These are phyloP conservation scores for Nixonia krombeini DNA, from an alignment of 1,140 invertebrate genomes.

Conservation along the genomic window DNA sequence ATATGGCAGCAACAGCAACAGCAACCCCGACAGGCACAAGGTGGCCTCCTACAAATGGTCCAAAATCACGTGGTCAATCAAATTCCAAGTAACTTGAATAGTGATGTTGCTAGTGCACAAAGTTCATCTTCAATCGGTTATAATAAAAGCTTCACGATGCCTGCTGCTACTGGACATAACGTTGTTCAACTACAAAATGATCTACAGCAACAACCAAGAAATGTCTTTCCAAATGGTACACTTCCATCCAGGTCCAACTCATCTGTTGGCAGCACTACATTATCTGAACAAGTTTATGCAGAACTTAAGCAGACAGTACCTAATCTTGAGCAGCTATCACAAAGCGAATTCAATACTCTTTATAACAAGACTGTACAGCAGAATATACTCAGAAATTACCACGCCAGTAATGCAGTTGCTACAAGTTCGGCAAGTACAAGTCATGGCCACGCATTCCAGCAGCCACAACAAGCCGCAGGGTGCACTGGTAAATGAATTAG, in stretches of 20 bases:
- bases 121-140: conserved; percentile 5
- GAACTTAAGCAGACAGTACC: conserved; percentile 66
- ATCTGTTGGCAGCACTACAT: conserved; percentile 22
- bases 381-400: conserved; percentile 65
- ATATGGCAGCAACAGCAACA: conserved; percentile 59
- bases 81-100: conserved; percentile 1
- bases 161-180: too few relatives aligned
- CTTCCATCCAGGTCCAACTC: conserved; percentile 33
- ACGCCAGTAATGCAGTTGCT: conserved; percentile 40
- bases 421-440: conserved; percentile 7
- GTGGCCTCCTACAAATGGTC: conserved; percentile 24
- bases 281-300: conserved; percentile 66
- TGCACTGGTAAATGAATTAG: too few relatives aligned
- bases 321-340: conserved; percentile 65
- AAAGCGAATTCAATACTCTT: conserved; percentile 69
- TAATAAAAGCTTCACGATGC: conserved; percentile 15
- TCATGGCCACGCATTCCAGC: conserved; percentile 9
- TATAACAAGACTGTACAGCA: conserved; percentile 70
- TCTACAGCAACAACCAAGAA: conserved; percentile 33
- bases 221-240: conserved; percentile 14
- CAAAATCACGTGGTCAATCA: conserved; percentile 17
- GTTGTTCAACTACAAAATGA: conserved; percentile 55
- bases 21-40: conserved; percentile 52
- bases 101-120: not conserved
- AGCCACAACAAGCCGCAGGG: conserved; percentile 1